phyloP scores from a whole-genome alignment of 2,888 invertebrate species.

The Pecten maximus region DNA sequence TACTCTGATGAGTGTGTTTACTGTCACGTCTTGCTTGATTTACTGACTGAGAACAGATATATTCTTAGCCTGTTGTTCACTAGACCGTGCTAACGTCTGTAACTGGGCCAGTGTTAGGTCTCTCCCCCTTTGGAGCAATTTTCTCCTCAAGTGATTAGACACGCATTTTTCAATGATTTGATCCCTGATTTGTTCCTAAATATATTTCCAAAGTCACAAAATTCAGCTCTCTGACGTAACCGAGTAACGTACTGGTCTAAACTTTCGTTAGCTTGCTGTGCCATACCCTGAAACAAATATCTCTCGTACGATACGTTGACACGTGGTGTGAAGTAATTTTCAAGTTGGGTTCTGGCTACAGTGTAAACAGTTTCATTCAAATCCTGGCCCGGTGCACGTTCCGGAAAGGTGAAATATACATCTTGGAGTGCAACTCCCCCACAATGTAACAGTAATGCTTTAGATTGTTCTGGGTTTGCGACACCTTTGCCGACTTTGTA shows the following conservation, averaged over 20 bases:
- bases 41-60: slow-evolving; percentile 37
- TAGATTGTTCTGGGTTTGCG: slow-evolving; percentile 22
- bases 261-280: slow-evolving; percentile 44
- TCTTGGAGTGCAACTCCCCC: slow-evolving; percentile 50
- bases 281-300: slow-evolving; percentile 50
- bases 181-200: slow-evolving; percentile 49
- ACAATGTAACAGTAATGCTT: slow-evolving; percentile 48
- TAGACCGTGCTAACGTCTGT: slow-evolving; percentile 40
- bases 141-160: slow-evolving; percentile 43
- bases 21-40: no score
- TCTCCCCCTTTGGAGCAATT: slow-evolving; percentile 51
- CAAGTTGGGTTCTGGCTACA: not conserved
- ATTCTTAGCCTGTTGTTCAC: slow-evolving; percentile 37
- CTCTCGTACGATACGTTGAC: slow-evolving; percentile 48
- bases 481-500: slow-evolving; percentile 43
- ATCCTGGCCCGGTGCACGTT: not conserved
- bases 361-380: not conserved
- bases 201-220: slow-evolving; percentile 50
- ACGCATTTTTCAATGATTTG: slow-evolving; percentile 56
- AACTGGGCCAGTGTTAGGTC: slow-evolving; percentile 42
- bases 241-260: slow-evolving; percentile 52
- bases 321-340: slow-evolving; percentile 41
- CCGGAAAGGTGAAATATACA: slow-evolving; percentile 42
- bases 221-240: slow-evolving; percentile 40
- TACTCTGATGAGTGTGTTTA: no score